Evolutionary conservation across 2,888 invertebrate genomes (phyloP).

Genomic region (Ennomos erosarius): DNA sequence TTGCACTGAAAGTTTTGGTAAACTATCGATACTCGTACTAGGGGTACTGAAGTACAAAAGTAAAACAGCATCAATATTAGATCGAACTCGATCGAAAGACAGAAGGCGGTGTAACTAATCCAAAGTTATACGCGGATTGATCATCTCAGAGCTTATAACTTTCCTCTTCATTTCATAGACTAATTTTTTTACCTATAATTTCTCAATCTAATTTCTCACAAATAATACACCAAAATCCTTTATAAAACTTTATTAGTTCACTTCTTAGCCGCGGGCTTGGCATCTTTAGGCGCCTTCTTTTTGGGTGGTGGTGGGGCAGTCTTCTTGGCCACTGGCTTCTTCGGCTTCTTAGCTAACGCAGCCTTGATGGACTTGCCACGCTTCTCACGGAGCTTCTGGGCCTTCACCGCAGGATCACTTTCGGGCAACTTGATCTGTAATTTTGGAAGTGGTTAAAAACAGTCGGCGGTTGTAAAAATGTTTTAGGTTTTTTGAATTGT

Average conservation of each 20-base stretch:
- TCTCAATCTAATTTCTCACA: background rate
- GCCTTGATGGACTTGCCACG: conserved; percentile 82
- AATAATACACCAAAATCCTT: conserved; percentile 18
- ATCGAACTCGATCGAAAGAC: no score
- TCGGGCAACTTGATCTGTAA: conserved; percentile 79
- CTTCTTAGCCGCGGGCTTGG: conserved; percentile 45
- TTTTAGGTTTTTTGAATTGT: no score
- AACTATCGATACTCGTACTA: no score
- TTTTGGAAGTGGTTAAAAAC: conserved; percentile 1
- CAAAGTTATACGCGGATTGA: no score
- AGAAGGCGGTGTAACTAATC: no score
- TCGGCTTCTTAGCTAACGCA: conserved; percentile 81
- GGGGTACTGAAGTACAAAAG: no score
- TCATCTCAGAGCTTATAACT: no score
- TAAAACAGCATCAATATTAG: no score
- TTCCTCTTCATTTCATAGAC: no score
- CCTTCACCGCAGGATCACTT: conserved; percentile 75
- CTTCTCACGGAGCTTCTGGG: conserved; percentile 78
- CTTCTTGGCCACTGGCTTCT: conserved; percentile 78
- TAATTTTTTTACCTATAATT: background rate
- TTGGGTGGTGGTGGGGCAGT: conserved; percentile 75
- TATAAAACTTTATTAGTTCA: conserved; percentile 43
- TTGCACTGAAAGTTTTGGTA: no score
- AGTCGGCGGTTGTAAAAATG: background rate
- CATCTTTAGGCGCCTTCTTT: conserved; percentile 58